Base-by-base conservation (phyloP, 92 coral and sea anemone genomes). In the Phenganax marumi region DNA sequence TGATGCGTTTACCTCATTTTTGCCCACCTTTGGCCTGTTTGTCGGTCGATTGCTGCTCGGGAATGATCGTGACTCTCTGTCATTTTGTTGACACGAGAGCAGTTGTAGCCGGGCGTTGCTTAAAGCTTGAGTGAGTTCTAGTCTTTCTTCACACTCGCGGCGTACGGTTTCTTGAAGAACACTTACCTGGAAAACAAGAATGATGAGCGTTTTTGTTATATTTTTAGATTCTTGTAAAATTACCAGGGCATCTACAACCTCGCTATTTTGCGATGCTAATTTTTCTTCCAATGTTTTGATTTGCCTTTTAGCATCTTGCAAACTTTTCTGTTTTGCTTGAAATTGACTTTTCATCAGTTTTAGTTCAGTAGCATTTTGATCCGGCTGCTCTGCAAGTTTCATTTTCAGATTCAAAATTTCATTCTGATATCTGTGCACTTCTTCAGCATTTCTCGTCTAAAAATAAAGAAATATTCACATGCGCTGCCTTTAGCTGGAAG, bases 101-200 rank as follows among this genome's bases (percentile, higher is more conserved):
- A 95, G 88, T 46, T 92, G 93, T 64, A 97, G 90, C 51, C 98
- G 91, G 26, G 98, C 93, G 23, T 95, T 90, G 78, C 93, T 89
- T 47, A 95, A 84, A 14, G 98, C 97, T 52, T 92, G 97, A 7
- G 98, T 95, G 52, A 95, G 90, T 63, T 95, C 96, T 1, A 95
- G 86, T 51, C 98, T 86, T 55, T 95, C 98, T 71, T 95, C 98
- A 60, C 98, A 95, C 46, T 95, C 98, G n/a, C 90, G 96, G 23
- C 97, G 98, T 7, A 95, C 98, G n/a, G 97, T 95, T 51, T 95
- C 96, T 89, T 95, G 96, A 23, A 95, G 73, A 75, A 92, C 79
- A n/a, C 65, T 73, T 25, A 89, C 73, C 98, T 95, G 77, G 0
- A 25, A 50, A 54, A 43, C 66, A 72, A 3, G 17, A 46, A 21